Evolutionary conservation across 2,113 vertebrate species (phyloP).

Genomic region (Brachyistius frenatus): DNA sequence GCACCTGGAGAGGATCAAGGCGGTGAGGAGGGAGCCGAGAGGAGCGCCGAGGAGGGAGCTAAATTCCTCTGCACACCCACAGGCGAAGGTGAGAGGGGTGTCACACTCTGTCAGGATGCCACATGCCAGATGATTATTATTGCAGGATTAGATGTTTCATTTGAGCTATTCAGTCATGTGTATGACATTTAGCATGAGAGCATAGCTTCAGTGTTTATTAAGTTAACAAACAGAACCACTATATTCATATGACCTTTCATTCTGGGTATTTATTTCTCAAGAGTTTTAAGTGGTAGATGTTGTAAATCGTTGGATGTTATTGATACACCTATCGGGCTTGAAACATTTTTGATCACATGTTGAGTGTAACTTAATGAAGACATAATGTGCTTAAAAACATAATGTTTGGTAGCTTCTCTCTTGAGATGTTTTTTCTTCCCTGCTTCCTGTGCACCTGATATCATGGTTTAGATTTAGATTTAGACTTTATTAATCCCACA

Average conservation of each 20-base stretch:
- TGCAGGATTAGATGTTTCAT: not conserved
- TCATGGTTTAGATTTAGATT: not conserved
- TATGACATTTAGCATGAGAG: not conserved
- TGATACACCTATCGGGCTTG: too few relatives aligned
- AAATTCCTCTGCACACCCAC: constrained; percentile 91
- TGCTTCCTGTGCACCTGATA: not conserved
- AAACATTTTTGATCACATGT: too few relatives aligned
- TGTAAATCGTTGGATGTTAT: too few relatives aligned
- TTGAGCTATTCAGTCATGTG: not conserved
- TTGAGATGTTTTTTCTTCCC: not conserved
- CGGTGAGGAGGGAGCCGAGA: constrained; percentile 88
- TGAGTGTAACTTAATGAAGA: not conserved
- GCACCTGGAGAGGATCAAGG: constrained; percentile 86
- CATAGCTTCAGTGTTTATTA: too few relatives aligned
- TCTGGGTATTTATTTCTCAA: too few relatives aligned
- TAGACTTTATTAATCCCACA: too few relatives aligned
- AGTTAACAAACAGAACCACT: too few relatives aligned
- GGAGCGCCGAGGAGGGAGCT: constrained; percentile 88
- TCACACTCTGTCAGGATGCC: not conserved
- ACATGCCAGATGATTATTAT: not conserved
- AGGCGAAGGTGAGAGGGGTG: constrained; percentile 86
- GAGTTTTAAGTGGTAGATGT: too few relatives aligned
- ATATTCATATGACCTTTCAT: too few relatives aligned
- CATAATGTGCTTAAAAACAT: not conserved
- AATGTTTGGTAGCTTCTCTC: not conserved